Conservation (phyloP, 2,113 vertebrate species). For the Bubo scandiacus region DNA sequence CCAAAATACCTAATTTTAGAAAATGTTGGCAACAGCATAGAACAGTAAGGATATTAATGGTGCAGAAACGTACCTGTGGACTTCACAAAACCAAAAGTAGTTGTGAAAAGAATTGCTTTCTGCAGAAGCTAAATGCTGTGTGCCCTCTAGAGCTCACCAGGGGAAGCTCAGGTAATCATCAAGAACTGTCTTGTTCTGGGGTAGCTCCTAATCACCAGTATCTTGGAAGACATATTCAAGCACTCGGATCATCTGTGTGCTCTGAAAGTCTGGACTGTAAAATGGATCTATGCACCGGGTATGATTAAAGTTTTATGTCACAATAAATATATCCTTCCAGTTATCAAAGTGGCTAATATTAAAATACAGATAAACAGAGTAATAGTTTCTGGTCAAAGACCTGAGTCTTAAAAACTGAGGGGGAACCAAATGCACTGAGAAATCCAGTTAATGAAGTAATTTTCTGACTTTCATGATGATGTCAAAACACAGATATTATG, state of each 20-base stretch:
- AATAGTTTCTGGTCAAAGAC: neutral
- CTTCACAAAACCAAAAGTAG: neutral
- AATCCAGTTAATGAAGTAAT: neutral
- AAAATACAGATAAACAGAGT: neutral
- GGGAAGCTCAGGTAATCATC: neutral
- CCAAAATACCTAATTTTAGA: neutral
- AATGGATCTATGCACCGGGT: neutral
- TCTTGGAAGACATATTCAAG: neutral
- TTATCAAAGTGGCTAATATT: neutral
- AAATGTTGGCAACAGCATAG: neutral
- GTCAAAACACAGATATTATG: neutral
- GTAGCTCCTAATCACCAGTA: neutral
- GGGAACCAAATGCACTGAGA: neutral
- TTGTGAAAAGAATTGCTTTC: neutral
- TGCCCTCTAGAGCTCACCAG: slow-evolving; percentile 12
- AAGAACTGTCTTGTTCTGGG: no score
- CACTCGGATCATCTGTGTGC: neutral
- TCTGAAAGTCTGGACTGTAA: neutral
- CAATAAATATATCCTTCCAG: neutral
- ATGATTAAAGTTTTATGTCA: neutral
- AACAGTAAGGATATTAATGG: neutral
- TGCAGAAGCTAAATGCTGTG: neutral
- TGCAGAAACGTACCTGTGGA: neutral
- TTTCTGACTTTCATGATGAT: neutral
- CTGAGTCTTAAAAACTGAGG: neutral